Conservation (phyloP, 2,888 invertebrate genomes). For the Cataglyphis albicans region DNA sequence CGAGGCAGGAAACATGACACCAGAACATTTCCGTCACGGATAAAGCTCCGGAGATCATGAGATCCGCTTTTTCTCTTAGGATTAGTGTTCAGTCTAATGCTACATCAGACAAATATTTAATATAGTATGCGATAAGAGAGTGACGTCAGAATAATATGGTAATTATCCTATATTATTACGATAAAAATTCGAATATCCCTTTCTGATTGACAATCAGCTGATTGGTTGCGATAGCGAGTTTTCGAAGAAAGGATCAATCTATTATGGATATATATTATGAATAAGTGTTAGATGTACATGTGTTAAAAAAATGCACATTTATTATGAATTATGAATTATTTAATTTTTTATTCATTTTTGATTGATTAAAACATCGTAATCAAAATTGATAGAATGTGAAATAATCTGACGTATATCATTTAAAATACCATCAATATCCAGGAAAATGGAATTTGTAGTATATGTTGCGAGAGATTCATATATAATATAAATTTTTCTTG, state of each 20-base stretch:
- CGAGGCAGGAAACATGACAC: slow-evolving; percentile 45
- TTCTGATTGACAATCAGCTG: neutral
- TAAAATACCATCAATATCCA: neutral
- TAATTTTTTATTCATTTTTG: neutral
- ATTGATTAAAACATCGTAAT: neutral
- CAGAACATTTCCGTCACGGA: slow-evolving; percentile 34
- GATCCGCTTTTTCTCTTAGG: slow-evolving; percentile 36
- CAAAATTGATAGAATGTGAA: neutral
- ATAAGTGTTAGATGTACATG: neutral
- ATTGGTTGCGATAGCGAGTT: slow-evolving; percentile 1
- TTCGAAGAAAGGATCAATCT: neutral
- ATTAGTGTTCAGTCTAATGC: slow-evolving; percentile 38
- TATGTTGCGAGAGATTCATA: neutral
- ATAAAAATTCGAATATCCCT: neutral
- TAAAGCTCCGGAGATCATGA: slow-evolving; percentile 37
- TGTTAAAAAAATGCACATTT: neutral
- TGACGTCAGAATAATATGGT: slow-evolving; percentile 35
- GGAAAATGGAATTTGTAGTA: slow-evolving; percentile 15
- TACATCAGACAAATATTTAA: slow-evolving; percentile 46
- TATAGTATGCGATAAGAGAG: slow-evolving; percentile 37
- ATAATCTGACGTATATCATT: neutral
- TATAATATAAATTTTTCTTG: neutral
- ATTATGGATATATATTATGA: neutral
- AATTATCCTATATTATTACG: slow-evolving; percentile 25
- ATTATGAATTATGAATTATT: neutral